A percentile compares a stretch with the other conserved stretches of the same genome.
Conservation (phyloP, 2,113 vertebrate species). For the Siniperca knerii region DNA sequence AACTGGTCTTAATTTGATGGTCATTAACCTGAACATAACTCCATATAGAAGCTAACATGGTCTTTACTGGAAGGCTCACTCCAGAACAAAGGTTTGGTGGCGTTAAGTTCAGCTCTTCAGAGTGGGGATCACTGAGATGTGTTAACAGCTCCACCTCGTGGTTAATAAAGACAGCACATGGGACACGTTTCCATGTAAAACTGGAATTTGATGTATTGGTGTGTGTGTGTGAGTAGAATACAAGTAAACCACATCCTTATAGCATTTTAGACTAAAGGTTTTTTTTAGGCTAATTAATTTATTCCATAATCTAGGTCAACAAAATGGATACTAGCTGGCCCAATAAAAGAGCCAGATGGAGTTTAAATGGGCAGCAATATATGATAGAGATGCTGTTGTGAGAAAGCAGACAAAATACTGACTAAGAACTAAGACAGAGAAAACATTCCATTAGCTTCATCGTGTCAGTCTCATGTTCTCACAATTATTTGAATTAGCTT, state of each 20-base stretch:
- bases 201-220: background rate
- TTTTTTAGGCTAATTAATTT: background rate
- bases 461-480: background rate
- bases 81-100: background rate
- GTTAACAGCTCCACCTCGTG: conserved; percentile 21
- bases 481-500: background rate
- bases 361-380: background rate
- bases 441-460: background rate
- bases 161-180: conserved; percentile 21
- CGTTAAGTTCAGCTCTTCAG: background rate
- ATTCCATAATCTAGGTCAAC: background rate
- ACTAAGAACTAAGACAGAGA: background rate
- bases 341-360: too few species aligned
- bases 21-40: background rate
- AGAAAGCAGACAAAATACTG: background rate
- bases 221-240: background rate
- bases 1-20: conserved; percentile 10
- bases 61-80: background rate
- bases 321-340: background rate
- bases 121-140: background rate
- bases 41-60: background rate
- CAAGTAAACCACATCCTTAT: too few species aligned
- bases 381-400: background rate
- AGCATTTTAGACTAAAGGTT: too few species aligned
- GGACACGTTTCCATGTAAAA: background rate